Conservation (phyloP, 2,888 invertebrate species). For the Crepidodera aurea region DNA sequence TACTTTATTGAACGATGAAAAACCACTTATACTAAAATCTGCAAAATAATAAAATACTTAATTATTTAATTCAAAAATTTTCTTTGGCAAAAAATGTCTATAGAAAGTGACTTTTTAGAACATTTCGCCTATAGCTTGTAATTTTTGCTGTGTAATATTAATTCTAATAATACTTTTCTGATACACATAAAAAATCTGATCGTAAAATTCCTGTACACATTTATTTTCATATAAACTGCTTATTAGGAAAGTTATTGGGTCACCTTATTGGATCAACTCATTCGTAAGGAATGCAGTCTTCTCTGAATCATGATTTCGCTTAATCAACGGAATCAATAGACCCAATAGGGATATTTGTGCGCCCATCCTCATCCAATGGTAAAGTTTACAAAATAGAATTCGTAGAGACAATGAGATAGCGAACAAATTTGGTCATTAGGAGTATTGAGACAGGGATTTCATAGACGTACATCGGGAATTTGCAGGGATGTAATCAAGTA, state of each 20-base stretch:
- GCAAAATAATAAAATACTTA: too few relatives aligned
- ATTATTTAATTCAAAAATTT: too few relatives aligned
- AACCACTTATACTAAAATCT: too few relatives aligned
- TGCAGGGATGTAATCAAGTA: not conserved
- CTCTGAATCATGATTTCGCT: slow-evolving; percentile 6
- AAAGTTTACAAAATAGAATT: slow-evolving; percentile 4
- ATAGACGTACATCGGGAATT: not conserved
- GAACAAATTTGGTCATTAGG: slow-evolving; percentile 3
- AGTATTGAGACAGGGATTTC: not conserved
- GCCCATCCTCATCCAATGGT: not conserved
- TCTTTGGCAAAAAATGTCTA: too few relatives aligned
- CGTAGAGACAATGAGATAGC: slow-evolving; percentile 5
- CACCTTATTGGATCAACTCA: not conserved
- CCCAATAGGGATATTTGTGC: not conserved
- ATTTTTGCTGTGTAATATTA: too few relatives aligned
- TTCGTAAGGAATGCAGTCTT: not conserved
- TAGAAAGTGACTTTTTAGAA: too few relatives aligned
- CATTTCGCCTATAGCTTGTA: too few relatives aligned
- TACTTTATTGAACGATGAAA: too few relatives aligned
- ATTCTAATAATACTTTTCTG: too few relatives aligned
- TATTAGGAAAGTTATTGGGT: slow-evolving; percentile 3
- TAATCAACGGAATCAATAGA: slow-evolving; percentile 11
- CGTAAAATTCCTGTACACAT: not conserved
- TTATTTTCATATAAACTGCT: not conserved
- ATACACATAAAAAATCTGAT: not conserved